Evolutionary conservation across 2,888 invertebrate genomes (phyloP), one percentile per base, ranked within the genome.

Genomic region (Erynnis tages): DNA sequence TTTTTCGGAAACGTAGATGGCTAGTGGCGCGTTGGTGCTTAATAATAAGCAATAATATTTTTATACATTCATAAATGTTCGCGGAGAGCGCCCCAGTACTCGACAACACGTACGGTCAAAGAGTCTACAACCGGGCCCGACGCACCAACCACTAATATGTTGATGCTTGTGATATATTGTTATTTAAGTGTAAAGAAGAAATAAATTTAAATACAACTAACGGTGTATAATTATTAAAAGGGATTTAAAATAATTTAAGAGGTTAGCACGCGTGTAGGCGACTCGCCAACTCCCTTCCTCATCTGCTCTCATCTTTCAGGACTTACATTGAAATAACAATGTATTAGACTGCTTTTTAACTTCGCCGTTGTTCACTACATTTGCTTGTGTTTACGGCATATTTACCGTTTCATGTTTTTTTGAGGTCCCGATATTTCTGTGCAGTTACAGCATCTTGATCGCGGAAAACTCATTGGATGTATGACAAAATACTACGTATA

Each of bases 91-190:
- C 74, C 71, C 70, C 67, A 63, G 67, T 66, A 63, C 11, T 53
- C 27, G 50, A 53, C 56, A 61, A 63, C 64, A 67, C 71, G 73
- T 73, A 68, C 70, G 81, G 83, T 81, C 82, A 81, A 80, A 81
- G 76, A 80, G 82, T 79, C 83, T 79, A 70, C 59, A 62, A 62
- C 63, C 67, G 66, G 62, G 58, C 21, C 63, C 59, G 57, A 56
- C 40, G 40, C 53, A 59, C 66, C 59, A 69, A 74, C 72, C 76
- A 70, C 61, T 80, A 78, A 82, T 85, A 86, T 84, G 84, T 88
- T 87, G 84, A 85, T 68, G 87, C 87, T 87, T 88, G 88, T 88
- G 88, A 88, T 87, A 88, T 86, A 86, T 88, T 88, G 88, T 88
- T 88, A 88, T 88, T 88, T 87, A 88, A 85, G 87, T 87, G 88